phyloP scores from a whole-genome alignment of 1,140 invertebrate genomes.

The Leptopilina boulardi region DNA sequence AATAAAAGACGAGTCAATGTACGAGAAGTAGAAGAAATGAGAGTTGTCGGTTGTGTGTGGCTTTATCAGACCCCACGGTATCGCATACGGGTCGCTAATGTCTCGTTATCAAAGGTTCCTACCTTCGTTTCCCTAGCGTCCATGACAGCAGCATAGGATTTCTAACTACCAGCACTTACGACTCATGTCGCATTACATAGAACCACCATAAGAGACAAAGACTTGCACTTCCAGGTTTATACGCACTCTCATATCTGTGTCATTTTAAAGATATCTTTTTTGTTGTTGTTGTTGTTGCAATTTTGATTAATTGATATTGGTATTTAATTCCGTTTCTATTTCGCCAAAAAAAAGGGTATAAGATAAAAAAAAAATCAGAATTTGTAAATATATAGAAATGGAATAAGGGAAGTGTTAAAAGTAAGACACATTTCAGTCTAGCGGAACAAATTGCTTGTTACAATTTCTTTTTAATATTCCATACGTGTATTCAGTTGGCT shows the following conservation, averaged over 20 bases:
- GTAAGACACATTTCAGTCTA: background rate
- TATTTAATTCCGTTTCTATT: too few relatives aligned
- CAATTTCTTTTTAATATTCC: background rate
- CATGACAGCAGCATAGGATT: constrained; percentile 62
- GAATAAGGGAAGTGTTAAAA: background rate
- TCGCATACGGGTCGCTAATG: constrained; percentile 76
- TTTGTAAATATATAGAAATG: too few relatives aligned
- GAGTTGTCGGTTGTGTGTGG: constrained; percentile 53
- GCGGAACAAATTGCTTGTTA: background rate
- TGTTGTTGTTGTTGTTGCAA: constrained; percentile 44
- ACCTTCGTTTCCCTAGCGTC: constrained; percentile 61
- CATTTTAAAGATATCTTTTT: constrained; percentile 48
- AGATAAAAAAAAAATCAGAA: too few relatives aligned
- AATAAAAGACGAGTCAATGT: constrained; percentile 48
- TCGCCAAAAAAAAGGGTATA: too few relatives aligned
- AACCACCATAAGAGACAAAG: constrained; percentile 63
- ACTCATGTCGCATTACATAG: constrained; percentile 50
- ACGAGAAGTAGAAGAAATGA: constrained; percentile 54
- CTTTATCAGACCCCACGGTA: constrained; percentile 66
- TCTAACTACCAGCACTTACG: constrained; percentile 68
- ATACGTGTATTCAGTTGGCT: background rate
- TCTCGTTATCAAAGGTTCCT: constrained; percentile 72
- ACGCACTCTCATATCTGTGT: constrained; percentile 23
- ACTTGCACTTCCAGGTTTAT: constrained; percentile 59
- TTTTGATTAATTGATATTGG: background rate